These are phyloP conservation scores for Dicrurus megarhynchus DNA, from an alignment of 2,113 vertebrate genomes.

Conservation along the genomic window DNA sequence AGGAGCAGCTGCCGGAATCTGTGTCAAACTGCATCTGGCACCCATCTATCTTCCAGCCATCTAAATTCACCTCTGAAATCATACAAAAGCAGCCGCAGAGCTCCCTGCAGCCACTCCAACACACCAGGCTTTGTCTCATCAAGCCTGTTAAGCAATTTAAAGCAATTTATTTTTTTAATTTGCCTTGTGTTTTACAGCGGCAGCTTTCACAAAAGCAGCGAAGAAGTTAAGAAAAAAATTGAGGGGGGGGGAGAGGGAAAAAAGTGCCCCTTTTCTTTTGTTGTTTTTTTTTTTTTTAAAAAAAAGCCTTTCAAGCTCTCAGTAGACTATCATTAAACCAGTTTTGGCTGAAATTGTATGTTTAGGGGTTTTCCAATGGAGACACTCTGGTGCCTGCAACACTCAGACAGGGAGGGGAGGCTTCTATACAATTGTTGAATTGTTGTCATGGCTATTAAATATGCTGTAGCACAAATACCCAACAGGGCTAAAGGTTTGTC, in stretches of 20 bases:
- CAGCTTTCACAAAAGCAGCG: conserved; percentile 19
- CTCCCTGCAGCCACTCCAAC: conserved; percentile 65
- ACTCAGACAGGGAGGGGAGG: conserved; percentile 71
- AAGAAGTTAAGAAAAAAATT: neutral
- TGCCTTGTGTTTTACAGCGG: conserved; percentile 41
- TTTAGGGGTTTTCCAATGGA: conserved; percentile 72
- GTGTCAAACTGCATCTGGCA: conserved; percentile 81
- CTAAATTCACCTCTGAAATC: conserved; percentile 78
- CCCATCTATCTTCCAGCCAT: conserved; percentile 80
- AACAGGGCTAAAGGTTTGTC: conserved; percentile 55
- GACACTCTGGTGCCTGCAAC: conserved; percentile 74
- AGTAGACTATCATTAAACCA: conserved; percentile 62
- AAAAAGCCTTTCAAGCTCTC: conserved; percentile 60
- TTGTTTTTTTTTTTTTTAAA: neutral
- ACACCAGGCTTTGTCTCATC: conserved; percentile 75
- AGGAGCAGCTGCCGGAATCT: conserved; percentile 77
- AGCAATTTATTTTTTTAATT: conserved; percentile 66
- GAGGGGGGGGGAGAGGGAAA: neutral
- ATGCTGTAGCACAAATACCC: conserved; percentile 66
- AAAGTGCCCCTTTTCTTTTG: neutral
- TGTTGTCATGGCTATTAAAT: conserved; percentile 82
- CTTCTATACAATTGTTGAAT: conserved; percentile 77
- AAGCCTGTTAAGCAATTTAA: conserved; percentile 69
- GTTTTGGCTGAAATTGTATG: conserved; percentile 70
- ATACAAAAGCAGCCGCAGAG: conserved; percentile 62